Conservation (phyloP, 2,888 invertebrate species). For the Fragum fragum region DNA sequence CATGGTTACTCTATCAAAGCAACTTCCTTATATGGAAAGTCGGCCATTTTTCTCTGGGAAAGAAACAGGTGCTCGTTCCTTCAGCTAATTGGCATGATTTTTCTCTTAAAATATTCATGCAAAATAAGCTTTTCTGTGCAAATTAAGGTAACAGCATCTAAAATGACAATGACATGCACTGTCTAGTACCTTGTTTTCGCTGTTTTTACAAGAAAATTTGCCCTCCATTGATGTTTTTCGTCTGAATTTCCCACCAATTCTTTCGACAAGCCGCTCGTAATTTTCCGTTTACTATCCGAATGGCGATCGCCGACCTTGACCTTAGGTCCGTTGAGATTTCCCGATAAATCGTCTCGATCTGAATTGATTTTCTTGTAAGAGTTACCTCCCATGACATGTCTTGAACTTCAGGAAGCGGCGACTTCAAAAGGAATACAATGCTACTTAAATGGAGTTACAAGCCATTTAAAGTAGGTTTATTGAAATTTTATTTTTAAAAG, state of each 20-base stretch:
- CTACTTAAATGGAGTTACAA: constrained; percentile 14
- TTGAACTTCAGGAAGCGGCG: not conserved
- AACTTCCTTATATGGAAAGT: constrained; percentile 74
- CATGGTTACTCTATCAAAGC: constrained; percentile 71
- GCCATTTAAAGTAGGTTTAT: constrained; percentile 12
- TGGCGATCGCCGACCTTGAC: constrained; percentile 10
- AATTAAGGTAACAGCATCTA: not conserved
- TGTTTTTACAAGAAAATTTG: not conserved
- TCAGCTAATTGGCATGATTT: not conserved
- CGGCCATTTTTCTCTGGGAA: constrained; percentile 61
- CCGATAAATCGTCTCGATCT: not conserved
- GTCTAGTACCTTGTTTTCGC: not conserved
- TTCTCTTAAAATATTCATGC: not conserved
- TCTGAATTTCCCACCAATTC: not conserved
- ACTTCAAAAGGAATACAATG: constrained; percentile 7
- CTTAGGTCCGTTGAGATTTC: not conserved
- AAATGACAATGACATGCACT: not conserved
- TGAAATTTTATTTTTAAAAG: no score
- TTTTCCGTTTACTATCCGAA: constrained; percentile 10
- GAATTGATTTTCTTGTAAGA: not conserved
- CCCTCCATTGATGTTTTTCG: not conserved
- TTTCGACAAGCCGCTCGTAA: not conserved
- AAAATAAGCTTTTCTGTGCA: not conserved
- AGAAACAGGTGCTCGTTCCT: constrained; percentile 60
- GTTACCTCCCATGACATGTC: not conserved